A percentile compares a stretch with the other conserved stretches of the same genome.
Conservation (phyloP, 1,140 invertebrate genomes). For the Bombus superbus region DNA sequence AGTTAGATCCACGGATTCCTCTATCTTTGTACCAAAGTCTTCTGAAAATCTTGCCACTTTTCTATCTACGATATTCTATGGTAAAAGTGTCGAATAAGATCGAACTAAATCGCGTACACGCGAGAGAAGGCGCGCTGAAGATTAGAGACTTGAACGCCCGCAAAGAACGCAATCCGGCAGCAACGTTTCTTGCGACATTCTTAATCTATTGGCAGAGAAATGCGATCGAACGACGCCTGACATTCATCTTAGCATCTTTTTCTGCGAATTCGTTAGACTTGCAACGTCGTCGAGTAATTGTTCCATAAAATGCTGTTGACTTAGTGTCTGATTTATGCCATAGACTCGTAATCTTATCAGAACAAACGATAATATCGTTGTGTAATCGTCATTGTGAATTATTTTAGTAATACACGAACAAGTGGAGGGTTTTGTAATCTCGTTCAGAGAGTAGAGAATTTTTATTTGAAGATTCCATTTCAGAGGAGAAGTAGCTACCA, state of each 20-base stretch:
- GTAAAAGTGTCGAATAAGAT: background rate
- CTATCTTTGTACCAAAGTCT: background rate
- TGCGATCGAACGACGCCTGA: too few relatives aligned
- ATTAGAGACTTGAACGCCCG: constrained; percentile 37
- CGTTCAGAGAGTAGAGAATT: background rate
- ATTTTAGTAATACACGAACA: background rate
- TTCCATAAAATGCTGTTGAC: background rate
- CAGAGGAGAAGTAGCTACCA: background rate
- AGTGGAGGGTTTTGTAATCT: background rate
- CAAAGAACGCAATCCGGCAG: background rate
- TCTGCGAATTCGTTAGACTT: background rate
- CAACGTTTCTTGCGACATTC: constrained; percentile 12
- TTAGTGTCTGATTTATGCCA: background rate
- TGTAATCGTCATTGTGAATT: too few relatives aligned
- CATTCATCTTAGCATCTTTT: background rate
- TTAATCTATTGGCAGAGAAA: background rate
- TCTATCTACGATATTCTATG: background rate
- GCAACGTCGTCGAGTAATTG: background rate
- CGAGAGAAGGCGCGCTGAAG: background rate
- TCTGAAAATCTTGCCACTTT: background rate
- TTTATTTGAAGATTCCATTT: background rate
- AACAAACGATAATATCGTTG: background rate
- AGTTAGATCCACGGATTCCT: constrained; percentile 42
- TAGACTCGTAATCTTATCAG: constrained; percentile 7
- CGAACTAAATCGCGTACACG: background rate